Evolutionary conservation across 2,888 invertebrate species (phyloP).

Genomic region (Trilocha varians): DNA sequence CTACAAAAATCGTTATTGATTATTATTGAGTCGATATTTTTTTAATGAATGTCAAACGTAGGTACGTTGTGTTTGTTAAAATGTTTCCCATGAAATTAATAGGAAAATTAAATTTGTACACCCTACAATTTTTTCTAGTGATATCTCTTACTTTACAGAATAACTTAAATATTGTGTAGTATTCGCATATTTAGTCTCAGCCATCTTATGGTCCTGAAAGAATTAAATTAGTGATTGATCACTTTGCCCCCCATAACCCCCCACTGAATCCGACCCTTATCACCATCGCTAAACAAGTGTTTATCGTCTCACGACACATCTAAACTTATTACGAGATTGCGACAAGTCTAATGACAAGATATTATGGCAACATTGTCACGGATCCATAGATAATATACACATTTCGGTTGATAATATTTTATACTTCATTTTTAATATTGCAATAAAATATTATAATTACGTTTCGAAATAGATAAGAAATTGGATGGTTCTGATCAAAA

Average conservation of each 20-base stretch:
- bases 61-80: no score
- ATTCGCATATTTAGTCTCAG: no score
- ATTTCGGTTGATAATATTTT: constrained; percentile 10
- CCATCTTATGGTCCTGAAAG: no score
- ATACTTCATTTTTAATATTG: constrained; percentile 5
- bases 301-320: constrained; percentile 18
- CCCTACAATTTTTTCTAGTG: no score
- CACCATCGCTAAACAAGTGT: constrained; percentile 16
- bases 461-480: background rate
- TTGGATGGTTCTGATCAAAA: background rate
- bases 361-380: constrained; percentile 30
- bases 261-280: constrained; percentile 5
- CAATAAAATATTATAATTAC: background rate
- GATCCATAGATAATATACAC: constrained; percentile 20
- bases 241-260: background rate
- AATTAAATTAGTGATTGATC: no score
- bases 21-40: no score
- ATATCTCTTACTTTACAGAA: no score
- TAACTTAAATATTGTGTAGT: no score
- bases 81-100: no score
- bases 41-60: no score
- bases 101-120: no score
- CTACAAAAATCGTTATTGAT: no score
- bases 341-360: constrained; percentile 22
- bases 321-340: constrained; percentile 21